Conservation (phyloP, 2,797 vertebrate species). For the Numenius phaeopus region DNA sequence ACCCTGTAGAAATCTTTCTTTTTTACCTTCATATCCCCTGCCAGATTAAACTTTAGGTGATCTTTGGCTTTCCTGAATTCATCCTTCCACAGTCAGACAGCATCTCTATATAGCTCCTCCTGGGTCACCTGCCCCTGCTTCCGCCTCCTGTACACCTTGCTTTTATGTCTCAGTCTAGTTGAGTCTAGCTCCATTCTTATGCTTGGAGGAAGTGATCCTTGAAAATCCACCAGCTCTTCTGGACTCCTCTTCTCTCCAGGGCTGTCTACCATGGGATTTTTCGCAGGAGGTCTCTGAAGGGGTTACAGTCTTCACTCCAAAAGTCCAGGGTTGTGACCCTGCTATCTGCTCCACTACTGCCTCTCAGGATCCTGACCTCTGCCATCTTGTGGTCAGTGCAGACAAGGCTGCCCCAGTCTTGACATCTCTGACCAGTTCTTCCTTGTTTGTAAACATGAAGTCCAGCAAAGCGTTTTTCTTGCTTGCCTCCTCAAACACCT, state of each 20-base stretch:
- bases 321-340: not conserved
- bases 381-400: not conserved
- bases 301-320: not conserved
- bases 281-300: not conserved
- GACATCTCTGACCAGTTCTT: not conserved
- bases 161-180: too few species aligned
- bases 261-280: not conserved
- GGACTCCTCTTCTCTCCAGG: not conserved
- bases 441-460: not conserved
- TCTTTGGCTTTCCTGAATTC: not conserved
- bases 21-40: not conserved
- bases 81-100: not conserved
- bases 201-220: not conserved
- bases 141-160: not conserved
- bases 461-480: not conserved
- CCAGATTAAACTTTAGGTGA: fast-evolving
- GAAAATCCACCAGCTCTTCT: not conserved
- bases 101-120: not conserved
- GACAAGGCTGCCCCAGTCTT: not conserved
- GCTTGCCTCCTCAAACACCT: not conserved
- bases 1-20: not conserved
- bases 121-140: not conserved
- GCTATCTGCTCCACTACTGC: not conserved
- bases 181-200: not conserved
- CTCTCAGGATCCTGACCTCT: not conserved